Percentiles rank a stretch among this genome's conserved stretches.
Conservation (phyloP, 2,888 invertebrate genomes). For the Caenorhabditis sp. region DNA sequence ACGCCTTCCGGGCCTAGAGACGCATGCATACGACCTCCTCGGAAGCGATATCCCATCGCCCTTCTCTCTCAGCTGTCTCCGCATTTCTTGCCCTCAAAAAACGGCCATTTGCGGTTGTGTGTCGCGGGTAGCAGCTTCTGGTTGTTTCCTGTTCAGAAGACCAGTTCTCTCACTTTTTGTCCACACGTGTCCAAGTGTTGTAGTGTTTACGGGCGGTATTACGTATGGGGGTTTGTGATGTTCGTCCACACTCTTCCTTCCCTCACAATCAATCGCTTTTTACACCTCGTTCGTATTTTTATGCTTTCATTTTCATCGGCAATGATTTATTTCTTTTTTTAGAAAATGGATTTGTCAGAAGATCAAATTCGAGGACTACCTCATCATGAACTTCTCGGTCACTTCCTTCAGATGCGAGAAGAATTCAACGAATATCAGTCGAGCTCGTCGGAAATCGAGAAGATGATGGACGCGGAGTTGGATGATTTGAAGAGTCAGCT, state of each 20-base stretch:
- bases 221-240: conserved; percentile 42
- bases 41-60: conserved; percentile 1
- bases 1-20: not conserved
- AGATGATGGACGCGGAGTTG: conserved; percentile 58
- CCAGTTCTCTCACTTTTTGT: conserved; percentile 53
- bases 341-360: conserved; percentile 42
- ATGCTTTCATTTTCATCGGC: not conserved
- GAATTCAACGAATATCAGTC: conserved; percentile 56
- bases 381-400: conserved; percentile 21
- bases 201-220: conserved; percentile 40
- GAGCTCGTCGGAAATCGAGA: conserved; percentile 63
- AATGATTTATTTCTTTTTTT: not conserved
- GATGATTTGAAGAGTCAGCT: conserved; percentile 42
- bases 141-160: conserved; percentile 30
- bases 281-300: not conserved
- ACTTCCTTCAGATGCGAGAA: conserved; percentile 49
- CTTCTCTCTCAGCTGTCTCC: not conserved
- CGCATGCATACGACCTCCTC: conserved; percentile 1
- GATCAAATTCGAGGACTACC: conserved; percentile 42
- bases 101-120: conserved; percentile 24
- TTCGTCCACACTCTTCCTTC: conserved; percentile 10
- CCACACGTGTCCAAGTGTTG: conserved; percentile 35
- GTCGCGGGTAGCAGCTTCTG: conserved; percentile 39
- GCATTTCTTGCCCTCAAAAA: conserved; percentile 15
- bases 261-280: conserved; percentile 4